phyloP scores from a whole-genome alignment of 2,797 vertebrate genomes.

The Peromyscus nudipes region DNA sequence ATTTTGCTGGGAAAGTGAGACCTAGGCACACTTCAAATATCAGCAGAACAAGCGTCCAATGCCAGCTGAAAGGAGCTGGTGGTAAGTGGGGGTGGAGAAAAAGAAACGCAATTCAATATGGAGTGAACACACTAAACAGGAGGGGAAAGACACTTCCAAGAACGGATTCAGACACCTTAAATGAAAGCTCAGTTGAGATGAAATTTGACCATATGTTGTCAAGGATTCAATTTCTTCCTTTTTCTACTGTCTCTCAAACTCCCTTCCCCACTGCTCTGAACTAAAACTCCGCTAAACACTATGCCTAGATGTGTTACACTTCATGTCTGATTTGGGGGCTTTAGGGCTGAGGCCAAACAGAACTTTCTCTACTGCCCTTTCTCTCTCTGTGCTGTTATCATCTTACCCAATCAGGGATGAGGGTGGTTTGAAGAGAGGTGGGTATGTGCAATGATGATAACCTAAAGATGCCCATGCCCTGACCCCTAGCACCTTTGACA shows the following conservation, averaged over 20 bases:
- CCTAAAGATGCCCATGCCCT: neutral
- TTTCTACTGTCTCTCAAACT: conserved; percentile 60
- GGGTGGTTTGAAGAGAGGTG: neutral
- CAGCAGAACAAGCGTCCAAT: conserved; percentile 5
- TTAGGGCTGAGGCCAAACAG: neutral
- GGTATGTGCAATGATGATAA: neutral
- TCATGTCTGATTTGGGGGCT: neutral
- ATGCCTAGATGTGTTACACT: neutral
- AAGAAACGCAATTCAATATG: conserved; percentile 64
- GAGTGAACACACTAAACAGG: conserved; percentile 68
- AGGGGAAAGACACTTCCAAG: conserved; percentile 77
- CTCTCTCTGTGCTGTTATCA: neutral
- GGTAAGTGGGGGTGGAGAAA: conserved; percentile 49
- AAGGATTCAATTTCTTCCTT: conserved; percentile 72
- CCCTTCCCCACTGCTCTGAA: neutral
- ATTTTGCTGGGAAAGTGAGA: conserved; percentile 67
- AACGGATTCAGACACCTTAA: conserved; percentile 80
- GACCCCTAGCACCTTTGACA: neutral
- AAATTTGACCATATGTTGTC: conserved; percentile 78
- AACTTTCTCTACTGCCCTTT: neutral
- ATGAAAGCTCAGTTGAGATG: conserved; percentile 74
- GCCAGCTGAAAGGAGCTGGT: conserved; percentile 64
- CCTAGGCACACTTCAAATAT: neutral
- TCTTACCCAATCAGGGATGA: neutral
- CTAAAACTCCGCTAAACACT: neutral